These are phyloP conservation scores for Loris lydekkerianus DNA, from an alignment of 2,797 vertebrate species.

Conservation along the genomic window DNA sequence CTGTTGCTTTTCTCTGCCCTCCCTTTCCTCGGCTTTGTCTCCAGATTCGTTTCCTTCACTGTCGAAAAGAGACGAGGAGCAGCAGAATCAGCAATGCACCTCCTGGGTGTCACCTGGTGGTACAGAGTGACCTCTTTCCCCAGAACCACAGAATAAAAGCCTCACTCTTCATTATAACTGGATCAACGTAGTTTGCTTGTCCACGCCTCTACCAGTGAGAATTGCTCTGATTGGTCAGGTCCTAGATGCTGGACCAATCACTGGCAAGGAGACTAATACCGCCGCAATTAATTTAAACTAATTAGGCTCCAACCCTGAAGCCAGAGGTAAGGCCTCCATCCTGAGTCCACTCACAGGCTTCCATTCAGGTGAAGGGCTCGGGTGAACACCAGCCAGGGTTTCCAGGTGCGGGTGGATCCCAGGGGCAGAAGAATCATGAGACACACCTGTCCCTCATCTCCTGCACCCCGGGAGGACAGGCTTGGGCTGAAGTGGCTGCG, in stretches of 20 bases:
- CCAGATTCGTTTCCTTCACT: background rate
- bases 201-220: background rate
- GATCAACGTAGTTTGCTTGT: background rate
- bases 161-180: background rate
- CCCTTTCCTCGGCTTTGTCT: background rate
- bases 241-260: background rate
- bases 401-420: background rate
- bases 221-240: background rate
- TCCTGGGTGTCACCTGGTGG: background rate
- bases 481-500: fast-evolving
- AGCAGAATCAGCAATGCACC: fast-evolving
- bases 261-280: background rate
- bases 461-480: background rate
- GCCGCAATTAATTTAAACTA: background rate
- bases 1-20: background rate
- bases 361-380: background rate
- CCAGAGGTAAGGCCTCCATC: background rate
- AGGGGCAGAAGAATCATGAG: background rate
- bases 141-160: background rate
- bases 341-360: background rate
- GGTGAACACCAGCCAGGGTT: background rate
- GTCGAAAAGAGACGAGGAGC: fast-evolving
- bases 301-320: background rate
- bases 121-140: fast-evolving
- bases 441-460: background rate